These are phyloP conservation scores for Stegostoma tigrinum DNA, from an alignment of 2,113 vertebrate species.

Conservation along the genomic window DNA sequence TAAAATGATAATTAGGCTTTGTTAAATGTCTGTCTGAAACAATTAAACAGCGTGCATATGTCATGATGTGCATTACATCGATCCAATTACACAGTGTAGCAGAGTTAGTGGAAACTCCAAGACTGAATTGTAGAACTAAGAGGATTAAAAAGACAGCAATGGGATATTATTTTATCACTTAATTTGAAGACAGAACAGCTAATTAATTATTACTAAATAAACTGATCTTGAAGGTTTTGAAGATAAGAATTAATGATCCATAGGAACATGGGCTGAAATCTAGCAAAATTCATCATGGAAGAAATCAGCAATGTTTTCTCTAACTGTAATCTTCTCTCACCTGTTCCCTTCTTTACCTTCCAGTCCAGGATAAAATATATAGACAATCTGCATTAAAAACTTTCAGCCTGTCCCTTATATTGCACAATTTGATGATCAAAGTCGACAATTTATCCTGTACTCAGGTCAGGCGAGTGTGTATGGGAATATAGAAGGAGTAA, in stretches of 20 bases:
- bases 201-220: no score
- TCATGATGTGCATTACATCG: neutral
- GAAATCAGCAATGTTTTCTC: neutral
- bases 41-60: neutral
- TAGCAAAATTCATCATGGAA: neutral
- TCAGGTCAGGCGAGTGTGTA: neutral
- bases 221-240: no score
- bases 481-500: no score
- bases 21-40: neutral
- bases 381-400: neutral
- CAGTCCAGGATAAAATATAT: neutral
- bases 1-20: neutral
- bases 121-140: no score
- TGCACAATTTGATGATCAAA: neutral
- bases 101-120: no score
- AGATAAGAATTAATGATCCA: no score
- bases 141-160: no score
- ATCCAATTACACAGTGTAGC: no score
- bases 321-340: neutral
- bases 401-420: neutral
- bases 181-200: no score
- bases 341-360: neutral
- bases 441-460: neutral
- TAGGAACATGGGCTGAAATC: neutral
- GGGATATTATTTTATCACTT: no score